Percentiles rank a stretch among this genome's conserved stretches.
Evolutionary conservation across 2,113 vertebrate genomes (phyloP).

Genomic region (Prionailurus bengalensis): DNA sequence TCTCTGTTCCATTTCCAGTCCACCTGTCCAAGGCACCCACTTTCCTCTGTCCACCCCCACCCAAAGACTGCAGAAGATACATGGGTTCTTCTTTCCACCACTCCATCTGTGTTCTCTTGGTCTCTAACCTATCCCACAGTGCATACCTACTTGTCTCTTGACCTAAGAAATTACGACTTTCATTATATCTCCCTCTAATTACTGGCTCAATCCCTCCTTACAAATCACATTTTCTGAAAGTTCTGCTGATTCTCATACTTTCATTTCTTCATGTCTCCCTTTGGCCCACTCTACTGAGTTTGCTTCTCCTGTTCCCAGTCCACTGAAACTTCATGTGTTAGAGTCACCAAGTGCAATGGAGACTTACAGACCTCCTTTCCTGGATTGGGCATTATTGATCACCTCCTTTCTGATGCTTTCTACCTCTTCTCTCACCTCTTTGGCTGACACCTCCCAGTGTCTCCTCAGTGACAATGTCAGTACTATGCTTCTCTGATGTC

Average conservation of each 20-base stretch:
- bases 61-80: neutral
- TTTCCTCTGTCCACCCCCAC: neutral
- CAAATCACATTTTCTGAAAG: neutral
- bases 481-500: neutral
- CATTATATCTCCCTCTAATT: neutral
- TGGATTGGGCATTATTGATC: neutral
- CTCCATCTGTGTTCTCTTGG: neutral
- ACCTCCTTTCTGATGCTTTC: neutral
- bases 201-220: too few relatives aligned
- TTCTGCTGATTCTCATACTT: neutral
- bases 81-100: neutral
- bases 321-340: neutral
- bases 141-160: neutral
- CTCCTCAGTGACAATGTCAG: neutral
- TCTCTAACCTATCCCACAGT: neutral
- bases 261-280: neutral
- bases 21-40: neutral
- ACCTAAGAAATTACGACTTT: fast-evolving
- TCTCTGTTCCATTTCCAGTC: neutral
- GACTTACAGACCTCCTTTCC: neutral
- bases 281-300: neutral
- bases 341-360: neutral
- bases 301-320: neutral
- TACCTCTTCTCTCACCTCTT: neutral
- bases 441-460: neutral